phyloP scores from a whole-genome alignment of 2,797 vertebrate genomes.

The Trachurus trachurus region DNA sequence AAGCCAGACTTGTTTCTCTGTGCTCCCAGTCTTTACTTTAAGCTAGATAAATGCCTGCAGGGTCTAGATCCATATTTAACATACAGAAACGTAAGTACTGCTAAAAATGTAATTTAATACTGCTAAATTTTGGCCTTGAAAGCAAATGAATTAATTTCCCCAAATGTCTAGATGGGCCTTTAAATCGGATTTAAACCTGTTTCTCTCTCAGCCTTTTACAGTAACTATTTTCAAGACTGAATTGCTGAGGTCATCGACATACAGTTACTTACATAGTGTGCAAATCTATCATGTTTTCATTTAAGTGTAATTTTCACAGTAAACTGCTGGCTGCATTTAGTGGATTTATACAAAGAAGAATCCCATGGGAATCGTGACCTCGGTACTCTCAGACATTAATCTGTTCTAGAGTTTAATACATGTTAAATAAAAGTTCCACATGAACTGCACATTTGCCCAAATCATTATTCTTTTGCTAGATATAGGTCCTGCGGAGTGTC shows the following conservation, averaged over 20 bases:
- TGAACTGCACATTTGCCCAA: conserved; percentile 28
- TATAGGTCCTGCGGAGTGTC: conserved; percentile 41
- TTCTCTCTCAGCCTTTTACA: not conserved
- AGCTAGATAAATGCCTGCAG: not conserved
- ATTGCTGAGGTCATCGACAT: not conserved
- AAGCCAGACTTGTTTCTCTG: not conserved
- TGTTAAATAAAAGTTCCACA: conserved; percentile 7
- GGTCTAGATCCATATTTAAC: not conserved
- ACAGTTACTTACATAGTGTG: not conserved
- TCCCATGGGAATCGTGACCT: conserved; percentile 5
- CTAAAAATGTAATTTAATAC: not conserved
- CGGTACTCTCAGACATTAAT: conserved; percentile 7
- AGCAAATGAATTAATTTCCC: not conserved
- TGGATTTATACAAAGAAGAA: conserved; percentile 7
- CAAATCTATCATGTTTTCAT: conserved; percentile 6
- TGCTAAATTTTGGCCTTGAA: not conserved
- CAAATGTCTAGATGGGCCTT: not conserved
- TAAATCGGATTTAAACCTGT: not conserved
- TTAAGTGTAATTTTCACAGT: not conserved
- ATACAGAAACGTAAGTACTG: not conserved
- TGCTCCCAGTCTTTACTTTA: not conserved
- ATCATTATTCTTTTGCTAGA: conserved; percentile 44
- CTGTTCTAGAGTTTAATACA: conserved; percentile 25
- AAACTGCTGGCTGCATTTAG: not conserved
- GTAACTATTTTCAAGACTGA: not conserved